Evolutionary conservation across 2,888 invertebrate species (phyloP), one percentile per base, ranked within the genome.

Genomic region (Ophioninae sp.): DNA sequence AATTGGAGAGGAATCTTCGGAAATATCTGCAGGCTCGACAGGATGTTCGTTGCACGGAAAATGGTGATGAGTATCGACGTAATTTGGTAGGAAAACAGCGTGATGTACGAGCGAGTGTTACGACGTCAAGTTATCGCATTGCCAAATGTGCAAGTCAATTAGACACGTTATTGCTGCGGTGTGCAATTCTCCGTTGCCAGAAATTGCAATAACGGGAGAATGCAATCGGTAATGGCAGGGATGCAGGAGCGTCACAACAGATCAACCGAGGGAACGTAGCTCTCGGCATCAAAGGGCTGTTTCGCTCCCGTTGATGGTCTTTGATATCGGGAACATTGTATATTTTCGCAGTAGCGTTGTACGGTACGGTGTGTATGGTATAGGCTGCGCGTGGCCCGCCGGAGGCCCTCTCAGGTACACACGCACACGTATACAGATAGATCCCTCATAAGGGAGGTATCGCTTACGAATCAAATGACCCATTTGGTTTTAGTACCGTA

Each of bases 391-490:
- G 73, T 84, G 85, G 83, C 81, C 82, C 85, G 85, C 85, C 84
- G 71, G 74, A 81, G 81, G 85, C 83, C 79, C 82, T 81, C 73
- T 71, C 81, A 88, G 87, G 87, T 88, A 87, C 85, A 87, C 86
- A 87, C 86, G 88, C 72, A 65, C 65, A 79, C 71, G 81, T 79
- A 83, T 75, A 80, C 22, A 80, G 68, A 79, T 80, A 81, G 87
- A 89, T 90, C 88, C 87, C 90, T 90, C 90, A 91, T 90, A 90
- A 91, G 91, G 90, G 90, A 90, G 92, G 92, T 92, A 92, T 92
- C 92, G 91, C 89, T 89, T 90, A 89, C 89, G 89, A 92, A 93
- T 92, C 92, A 92, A 93, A 93, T 91, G 92, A 91, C 91, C 92
- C 92, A 93, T 93, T 93, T 88, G 87, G 90, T 90, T 92, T 93